These are phyloP conservation scores for Patella pellucida DNA, from an alignment of 2,888 invertebrate species.

Conservation along the genomic window DNA sequence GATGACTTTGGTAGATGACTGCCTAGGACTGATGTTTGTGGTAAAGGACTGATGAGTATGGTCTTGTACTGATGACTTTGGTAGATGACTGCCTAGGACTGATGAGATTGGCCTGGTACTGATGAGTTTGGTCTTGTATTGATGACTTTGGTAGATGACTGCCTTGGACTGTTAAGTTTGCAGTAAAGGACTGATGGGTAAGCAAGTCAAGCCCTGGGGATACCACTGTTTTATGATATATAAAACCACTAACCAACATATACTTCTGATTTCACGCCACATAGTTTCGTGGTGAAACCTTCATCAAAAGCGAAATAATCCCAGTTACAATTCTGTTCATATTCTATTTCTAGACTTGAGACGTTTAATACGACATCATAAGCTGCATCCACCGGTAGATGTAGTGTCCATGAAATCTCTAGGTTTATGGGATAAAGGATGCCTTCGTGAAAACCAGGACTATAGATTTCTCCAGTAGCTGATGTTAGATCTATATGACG, in stretches of 20 bases:
- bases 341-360: neutral
- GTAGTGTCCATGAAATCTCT: neutral
- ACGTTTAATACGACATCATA: neutral
- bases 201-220: too few species aligned
- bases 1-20: too few species aligned
- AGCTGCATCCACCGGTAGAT: neutral
- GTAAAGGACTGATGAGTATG: too few species aligned
- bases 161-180: too few species aligned
- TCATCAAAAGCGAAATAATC: neutral
- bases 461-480: neutral
- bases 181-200: too few species aligned
- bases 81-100: too few species aligned
- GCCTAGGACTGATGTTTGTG: too few species aligned
- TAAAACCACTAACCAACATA: neutral
- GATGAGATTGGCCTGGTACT: too few species aligned
- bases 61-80: too few species aligned
- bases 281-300: neutral
- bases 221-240: too few species aligned
- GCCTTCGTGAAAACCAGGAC: slow-evolving; percentile 1
- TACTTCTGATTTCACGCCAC: neutral
- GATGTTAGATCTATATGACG: neutral
- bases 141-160: too few species aligned
- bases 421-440: neutral
- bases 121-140: too few species aligned
- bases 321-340: neutral